Evolutionary conservation across 2,113 vertebrate genomes (phyloP).

Genomic region (Nothobranchius kuhntae): DNA sequence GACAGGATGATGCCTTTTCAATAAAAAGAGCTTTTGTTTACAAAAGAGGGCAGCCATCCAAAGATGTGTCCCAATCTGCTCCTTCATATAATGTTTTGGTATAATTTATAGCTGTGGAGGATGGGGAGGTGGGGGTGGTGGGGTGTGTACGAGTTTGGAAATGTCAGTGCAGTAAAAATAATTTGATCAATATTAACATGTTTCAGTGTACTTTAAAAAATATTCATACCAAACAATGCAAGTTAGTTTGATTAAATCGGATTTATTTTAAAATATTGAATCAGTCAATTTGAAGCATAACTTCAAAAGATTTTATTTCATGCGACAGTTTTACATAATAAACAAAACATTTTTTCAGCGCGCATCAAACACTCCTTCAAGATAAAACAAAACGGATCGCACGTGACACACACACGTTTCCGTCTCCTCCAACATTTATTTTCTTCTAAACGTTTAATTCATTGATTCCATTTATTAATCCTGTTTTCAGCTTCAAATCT

Average conservation of each 20-base stretch:
- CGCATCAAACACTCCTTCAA: too few species aligned
- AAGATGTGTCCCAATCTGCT: slow-evolving; percentile 38
- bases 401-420: too few species aligned
- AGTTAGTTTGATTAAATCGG: too few species aligned
- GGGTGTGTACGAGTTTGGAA: slow-evolving; percentile 50
- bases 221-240: too few species aligned
- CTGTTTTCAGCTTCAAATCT: slow-evolving; percentile 28
- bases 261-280: too few species aligned
- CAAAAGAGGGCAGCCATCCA: slow-evolving; percentile 42
- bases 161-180: slow-evolving; percentile 1
- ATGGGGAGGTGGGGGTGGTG: slow-evolving; percentile 48
- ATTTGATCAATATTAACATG: too few species aligned
- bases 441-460: slow-evolving; percentile 9
- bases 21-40: slow-evolving; percentile 65
- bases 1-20: slow-evolving; percentile 26
- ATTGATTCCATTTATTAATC: background rate
- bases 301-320: too few species aligned
- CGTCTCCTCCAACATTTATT: background rate
- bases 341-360: too few species aligned
- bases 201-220: too few species aligned
- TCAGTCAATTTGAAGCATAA: too few species aligned
- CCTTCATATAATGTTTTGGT: slow-evolving; percentile 2
- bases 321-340: too few species aligned
- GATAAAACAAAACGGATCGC: too few species aligned
- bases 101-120: slow-evolving; percentile 28